Percentiles rank a stretch among this genome's conserved stretches.
phyloP scores from a whole-genome alignment of 2,888 invertebrate genomes.

The Meliscaeva auricollis region DNA sequence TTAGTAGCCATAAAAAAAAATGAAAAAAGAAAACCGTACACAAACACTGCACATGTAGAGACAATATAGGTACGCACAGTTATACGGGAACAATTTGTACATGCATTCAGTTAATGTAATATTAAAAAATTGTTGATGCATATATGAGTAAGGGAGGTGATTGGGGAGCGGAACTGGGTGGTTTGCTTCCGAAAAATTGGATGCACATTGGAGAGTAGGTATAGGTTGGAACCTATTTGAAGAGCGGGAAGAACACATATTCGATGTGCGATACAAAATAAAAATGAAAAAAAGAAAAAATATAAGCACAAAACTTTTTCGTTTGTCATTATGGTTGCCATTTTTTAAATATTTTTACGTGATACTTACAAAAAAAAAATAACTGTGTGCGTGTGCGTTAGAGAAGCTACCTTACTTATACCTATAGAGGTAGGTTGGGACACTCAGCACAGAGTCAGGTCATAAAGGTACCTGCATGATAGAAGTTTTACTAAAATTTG shows the following conservation, averaged over 20 bases:
- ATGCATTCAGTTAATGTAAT: slow-evolving; percentile 72
- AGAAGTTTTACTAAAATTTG: too few species aligned
- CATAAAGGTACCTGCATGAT: too few species aligned
- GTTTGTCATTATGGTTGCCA: slow-evolving; percentile 60
- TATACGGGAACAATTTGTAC: slow-evolving; percentile 63
- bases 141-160: slow-evolving; percentile 15
- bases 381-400: slow-evolving; percentile 7
- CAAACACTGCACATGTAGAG: slow-evolving; percentile 13
- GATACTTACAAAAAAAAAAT: slow-evolving; percentile 27
- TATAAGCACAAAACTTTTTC: slow-evolving; percentile 47
- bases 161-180: neutral
- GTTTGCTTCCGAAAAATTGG: slow-evolving; percentile 23
- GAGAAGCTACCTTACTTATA: too few species aligned
- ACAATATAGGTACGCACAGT: slow-evolving; percentile 65
- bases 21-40: neutral
- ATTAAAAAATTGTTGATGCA: slow-evolving; percentile 47
- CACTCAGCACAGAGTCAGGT: neutral
- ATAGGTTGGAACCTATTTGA: neutral
- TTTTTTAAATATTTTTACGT: slow-evolving; percentile 36
- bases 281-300: slow-evolving; percentile 14
- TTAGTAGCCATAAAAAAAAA: slow-evolving; percentile 5
- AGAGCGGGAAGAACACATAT: slow-evolving; percentile 2
- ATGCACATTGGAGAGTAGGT: neutral
- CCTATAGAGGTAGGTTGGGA: slow-evolving; percentile 1
- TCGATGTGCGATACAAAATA: neutral